phyloP scores from a whole-genome alignment of 1,140 invertebrate species.

The Scaptodrosophila lebanonensis region DNA sequence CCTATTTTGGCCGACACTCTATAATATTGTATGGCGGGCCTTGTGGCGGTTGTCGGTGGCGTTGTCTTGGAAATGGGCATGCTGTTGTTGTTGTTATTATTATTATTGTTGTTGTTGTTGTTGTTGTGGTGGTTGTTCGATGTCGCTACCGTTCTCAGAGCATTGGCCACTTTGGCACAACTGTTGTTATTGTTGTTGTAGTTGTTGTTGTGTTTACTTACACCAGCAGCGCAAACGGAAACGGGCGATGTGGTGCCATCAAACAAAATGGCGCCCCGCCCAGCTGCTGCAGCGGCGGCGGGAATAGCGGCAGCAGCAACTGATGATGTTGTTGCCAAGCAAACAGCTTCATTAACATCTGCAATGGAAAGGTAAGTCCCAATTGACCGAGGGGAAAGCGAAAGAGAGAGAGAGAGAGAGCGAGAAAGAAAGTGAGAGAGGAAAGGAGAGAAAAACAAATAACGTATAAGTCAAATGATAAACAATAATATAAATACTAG shows the following conservation, averaged over 20 bases:
- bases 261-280: constrained; percentile 11
- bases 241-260: constrained; percentile 45
- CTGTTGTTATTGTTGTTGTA: background rate
- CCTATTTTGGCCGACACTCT: too few relatives aligned
- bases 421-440: background rate
- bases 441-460: background rate
- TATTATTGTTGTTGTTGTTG: constrained; percentile 21
- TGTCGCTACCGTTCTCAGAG: constrained; percentile 34
- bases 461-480: background rate
- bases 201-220: constrained; percentile 24
- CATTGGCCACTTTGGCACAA: too few relatives aligned
- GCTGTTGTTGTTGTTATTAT: constrained; percentile 7
- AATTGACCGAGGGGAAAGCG: too few relatives aligned
- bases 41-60: constrained; percentile 16
- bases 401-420: background rate
- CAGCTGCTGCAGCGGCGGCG: constrained; percentile 5
- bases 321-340: constrained; percentile 51
- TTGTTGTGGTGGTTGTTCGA: constrained; percentile 24
- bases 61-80: constrained; percentile 3
- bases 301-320: constrained; percentile 19
- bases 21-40: background rate
- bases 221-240: constrained; percentile 32
- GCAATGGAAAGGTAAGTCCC: constrained; percentile 12
- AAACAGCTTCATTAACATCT: constrained; percentile 51
- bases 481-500: too few relatives aligned